Evolutionary conservation across 2,797 vertebrate species (phyloP), one percentile per base, ranked within the genome.

Genomic region (Babyrousa celebensis): DNA sequence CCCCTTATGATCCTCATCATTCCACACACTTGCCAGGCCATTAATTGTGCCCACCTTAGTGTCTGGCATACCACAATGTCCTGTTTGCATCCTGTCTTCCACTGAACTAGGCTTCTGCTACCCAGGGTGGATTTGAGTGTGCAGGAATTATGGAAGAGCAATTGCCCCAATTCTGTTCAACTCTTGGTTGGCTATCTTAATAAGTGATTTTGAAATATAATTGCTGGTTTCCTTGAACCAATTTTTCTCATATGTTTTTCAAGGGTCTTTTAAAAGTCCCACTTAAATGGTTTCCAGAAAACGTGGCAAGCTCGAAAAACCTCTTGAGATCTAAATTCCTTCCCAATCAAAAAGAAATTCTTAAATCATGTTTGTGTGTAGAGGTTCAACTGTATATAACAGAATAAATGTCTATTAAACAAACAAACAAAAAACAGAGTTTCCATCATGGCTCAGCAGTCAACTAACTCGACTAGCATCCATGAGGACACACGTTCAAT

Each of bases 371-470:
- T 85, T 58, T 97, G 79, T 97, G 62, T 97, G 54, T 96, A 80
- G 89, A 95, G 11, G 68, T 94, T 74, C 21, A 77, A 77, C 58
- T 88, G 6, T 48, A 48, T 48, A 48, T 48, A 86, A 96, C 95
- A 85, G 89, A 96, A 97, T 96, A 97, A 97, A 97, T 95, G 85
- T 94, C 43, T 94, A 12, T 90, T 85, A 93, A 97, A 48, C 43
- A 7, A 36, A 36, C 9, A 48, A 48, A 48, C 6, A 48, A 48
- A 48, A 48, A 48, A 48, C 9, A 9, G 43, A 48, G 43, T 48
- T 48, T 10, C 43, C 43, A 48, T 48, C 43, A 48, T 7, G 43
- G 43, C 9, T 48, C 43, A 48, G 43, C 43, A 48, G 43, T 48
- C 9, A 48, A 48, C 43, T 7, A 48, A 48, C 43, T 36, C 43